Evolutionary conservation across 2,113 vertebrate genomes (phyloP).

Genomic region (Chloropsis cyanopogon): DNA sequence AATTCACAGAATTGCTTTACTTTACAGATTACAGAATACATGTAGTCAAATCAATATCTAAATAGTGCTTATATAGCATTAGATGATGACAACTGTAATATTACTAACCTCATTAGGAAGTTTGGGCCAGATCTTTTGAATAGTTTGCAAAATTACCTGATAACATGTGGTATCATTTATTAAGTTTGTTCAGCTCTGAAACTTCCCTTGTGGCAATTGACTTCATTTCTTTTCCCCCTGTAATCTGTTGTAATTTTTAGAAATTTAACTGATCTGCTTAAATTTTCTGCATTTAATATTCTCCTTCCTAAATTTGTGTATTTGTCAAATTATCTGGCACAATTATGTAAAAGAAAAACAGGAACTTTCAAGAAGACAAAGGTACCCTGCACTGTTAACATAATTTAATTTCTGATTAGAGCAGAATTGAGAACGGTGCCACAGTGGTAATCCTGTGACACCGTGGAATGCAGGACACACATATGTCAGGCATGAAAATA

Average conservation of each 20-base stretch:
- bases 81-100: background rate
- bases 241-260: background rate
- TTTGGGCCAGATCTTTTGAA: background rate
- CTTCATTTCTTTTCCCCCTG: accelerated
- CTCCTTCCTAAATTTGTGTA: background rate
- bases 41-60: background rate
- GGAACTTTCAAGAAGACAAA: background rate
- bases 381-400: background rate
- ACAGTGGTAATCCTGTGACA: background rate
- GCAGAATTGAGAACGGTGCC: background rate
- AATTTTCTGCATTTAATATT: background rate
- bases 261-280: background rate
- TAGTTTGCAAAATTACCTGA: background rate
- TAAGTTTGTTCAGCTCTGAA: background rate
- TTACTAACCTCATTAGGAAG: background rate
- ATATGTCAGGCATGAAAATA: background rate
- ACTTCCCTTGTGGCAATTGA: background rate
- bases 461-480: background rate
- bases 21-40: background rate
- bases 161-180: accelerated
- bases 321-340: background rate
- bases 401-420: background rate
- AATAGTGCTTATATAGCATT: background rate
- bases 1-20: background rate
- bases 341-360: background rate